These are phyloP conservation scores for Scaptomyza hsui DNA, from an alignment of 1,140 invertebrate species.

Conservation along the genomic window DNA sequence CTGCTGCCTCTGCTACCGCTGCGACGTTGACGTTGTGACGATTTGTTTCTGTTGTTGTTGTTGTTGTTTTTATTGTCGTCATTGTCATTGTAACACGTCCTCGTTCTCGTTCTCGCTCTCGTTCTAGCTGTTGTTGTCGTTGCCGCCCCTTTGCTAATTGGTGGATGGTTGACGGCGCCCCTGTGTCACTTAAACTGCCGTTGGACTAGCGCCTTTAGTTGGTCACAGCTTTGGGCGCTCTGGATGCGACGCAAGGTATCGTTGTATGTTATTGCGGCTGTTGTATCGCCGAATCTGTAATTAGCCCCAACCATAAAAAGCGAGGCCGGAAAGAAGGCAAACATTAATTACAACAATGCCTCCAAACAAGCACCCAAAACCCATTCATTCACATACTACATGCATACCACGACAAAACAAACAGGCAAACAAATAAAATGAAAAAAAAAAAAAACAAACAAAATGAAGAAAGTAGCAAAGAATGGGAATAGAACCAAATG, in stretches of 20 bases:
- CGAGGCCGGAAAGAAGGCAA: slow-evolving; percentile 47
- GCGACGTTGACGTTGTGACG: slow-evolving; percentile 9
- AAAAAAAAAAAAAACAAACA: slow-evolving; percentile 2
- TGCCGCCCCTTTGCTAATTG: slow-evolving; percentile 8
- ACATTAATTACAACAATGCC: slow-evolving; percentile 72
- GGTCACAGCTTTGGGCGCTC: slow-evolving; percentile 52
- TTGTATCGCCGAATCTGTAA: slow-evolving; percentile 75
- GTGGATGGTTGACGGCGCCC: background rate
- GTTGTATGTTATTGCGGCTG: slow-evolving; percentile 68
- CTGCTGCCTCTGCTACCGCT: slow-evolving; percentile 19
- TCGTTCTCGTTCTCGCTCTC: slow-evolving; percentile 15
- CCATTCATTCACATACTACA: slow-evolving; percentile 20
- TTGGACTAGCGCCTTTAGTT: slow-evolving; percentile 65
- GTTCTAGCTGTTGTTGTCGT: slow-evolving; percentile 13
- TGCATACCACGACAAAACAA: background rate
- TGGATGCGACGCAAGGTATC: slow-evolving; percentile 69
- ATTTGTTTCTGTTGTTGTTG: slow-evolving; percentile 27
- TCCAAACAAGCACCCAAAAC: slow-evolving; percentile 35
- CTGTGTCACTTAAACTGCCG: slow-evolving; percentile 46
- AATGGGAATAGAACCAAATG: slow-evolving; percentile 3
- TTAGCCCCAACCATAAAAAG: slow-evolving; percentile 42
- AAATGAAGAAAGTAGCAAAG: slow-evolving; percentile 1
- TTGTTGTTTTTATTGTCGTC: slow-evolving; percentile 17
- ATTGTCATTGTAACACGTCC: slow-evolving; percentile 16
- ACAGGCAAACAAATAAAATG: slow-evolving; percentile 22